Evolutionary conservation across 1,140 invertebrate genomes (phyloP), one percentile per base, ranked within the genome.

Genomic region (Euura lappo): DNA sequence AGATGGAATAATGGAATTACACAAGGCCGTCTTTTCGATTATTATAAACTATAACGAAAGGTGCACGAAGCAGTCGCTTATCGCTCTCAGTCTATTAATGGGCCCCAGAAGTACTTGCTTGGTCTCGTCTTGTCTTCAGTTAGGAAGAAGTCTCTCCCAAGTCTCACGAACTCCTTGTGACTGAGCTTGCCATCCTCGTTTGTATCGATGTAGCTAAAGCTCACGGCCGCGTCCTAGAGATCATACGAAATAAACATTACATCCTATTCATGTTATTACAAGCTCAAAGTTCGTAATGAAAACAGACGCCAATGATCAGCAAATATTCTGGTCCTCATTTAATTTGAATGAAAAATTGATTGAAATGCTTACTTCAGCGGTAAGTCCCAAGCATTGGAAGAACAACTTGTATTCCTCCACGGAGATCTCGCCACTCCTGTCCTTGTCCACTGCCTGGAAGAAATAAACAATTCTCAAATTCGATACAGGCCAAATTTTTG

Each of bases 71-170:
- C 28, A 28, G 51, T 13, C 42, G 3, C 44, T 8, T 10, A 75
- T 8, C 3, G 51, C 6, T 60, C 51, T 82, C 81, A 87, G 74
- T 91, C 85, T 28, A 89, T 86, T 7, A 96, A 84, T 6, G 94
- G 94, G 51, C 94, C 94, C 94, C 94, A 96, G 79, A 96, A 95
- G 88, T 94, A 92, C 87, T 94, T 94, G 78, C 93, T 95, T 60
- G 94, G 92, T 77, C 88, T 90, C 2, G 85, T 89, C 77, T 94
- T 91, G 84, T 96, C 93, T 85, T 95, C 93, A 2, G 92, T 92
- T 11, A 93, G 85, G 85, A 95, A 95, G 85, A 93, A 95, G 69
- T 95, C 93, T 73, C 92, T 91, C 8, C 94, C 94, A 65, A 94
- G 86, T 81, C 92, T 92, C 2, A 95, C 90, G 81, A 96, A 96